Conservation (phyloP, 2,113 vertebrate genomes). For the Sisor rabdophorus region DNA sequence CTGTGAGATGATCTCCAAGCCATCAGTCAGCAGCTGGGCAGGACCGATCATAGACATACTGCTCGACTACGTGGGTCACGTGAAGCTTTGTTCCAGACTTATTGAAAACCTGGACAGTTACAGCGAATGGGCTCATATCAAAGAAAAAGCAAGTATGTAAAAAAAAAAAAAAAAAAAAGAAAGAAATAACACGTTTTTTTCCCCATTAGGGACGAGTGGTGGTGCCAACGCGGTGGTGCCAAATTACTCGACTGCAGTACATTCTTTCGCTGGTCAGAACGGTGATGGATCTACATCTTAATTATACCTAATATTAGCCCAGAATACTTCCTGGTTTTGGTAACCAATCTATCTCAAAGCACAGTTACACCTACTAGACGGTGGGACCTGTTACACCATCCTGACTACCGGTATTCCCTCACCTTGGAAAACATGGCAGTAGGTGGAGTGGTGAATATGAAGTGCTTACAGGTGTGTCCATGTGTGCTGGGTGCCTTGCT, state of each 20-base stretch:
- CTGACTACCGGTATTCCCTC: background rate
- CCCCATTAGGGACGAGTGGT: background rate
- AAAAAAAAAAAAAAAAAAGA: too few species aligned
- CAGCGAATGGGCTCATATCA: slow-evolving; percentile 81
- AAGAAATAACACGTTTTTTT: too few species aligned
- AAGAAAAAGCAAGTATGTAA: slow-evolving; percentile 81
- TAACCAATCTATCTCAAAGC: background rate
- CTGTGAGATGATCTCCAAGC: slow-evolving; percentile 86
- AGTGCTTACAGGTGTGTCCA: background rate
- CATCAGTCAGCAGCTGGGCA: slow-evolving; percentile 78
- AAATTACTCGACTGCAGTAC: background rate
- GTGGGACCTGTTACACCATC: background rate
- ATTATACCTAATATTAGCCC: background rate
- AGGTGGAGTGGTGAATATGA: background rate
- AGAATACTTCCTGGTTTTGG: background rate
- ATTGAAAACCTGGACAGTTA: slow-evolving; percentile 88
- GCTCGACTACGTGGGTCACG: slow-evolving; percentile 89
- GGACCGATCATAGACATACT: slow-evolving; percentile 89
- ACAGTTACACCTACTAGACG: too few species aligned
- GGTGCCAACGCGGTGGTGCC: too few species aligned
- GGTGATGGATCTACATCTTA: background rate
- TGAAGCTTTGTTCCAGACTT: slow-evolving; percentile 84
- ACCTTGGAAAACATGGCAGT: background rate
- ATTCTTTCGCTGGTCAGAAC: background rate
- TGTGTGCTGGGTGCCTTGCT: background rate